A percentile compares a stretch with the other conserved stretches of the same genome.
phyloP scores from a whole-genome alignment of 1,140 invertebrate species.

The Hetaerina americana region DNA sequence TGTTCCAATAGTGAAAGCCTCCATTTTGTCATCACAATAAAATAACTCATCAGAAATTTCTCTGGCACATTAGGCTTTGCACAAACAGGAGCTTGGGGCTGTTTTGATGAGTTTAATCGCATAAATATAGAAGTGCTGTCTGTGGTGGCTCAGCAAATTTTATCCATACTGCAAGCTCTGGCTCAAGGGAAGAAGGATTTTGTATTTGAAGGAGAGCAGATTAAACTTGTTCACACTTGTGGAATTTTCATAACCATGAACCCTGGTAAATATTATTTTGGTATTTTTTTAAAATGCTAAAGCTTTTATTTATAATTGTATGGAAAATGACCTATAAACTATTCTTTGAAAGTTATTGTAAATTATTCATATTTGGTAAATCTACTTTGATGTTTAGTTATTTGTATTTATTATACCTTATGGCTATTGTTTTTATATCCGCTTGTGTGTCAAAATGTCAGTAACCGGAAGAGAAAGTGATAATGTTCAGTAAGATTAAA shows the following conservation, averaged over 20 bases:
- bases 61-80: slow-evolving; percentile 38
- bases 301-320: too few relatives aligned
- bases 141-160: slow-evolving; percentile 72
- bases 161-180: slow-evolving; percentile 56
- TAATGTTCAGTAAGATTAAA: not conserved
- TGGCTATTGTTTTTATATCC: too few relatives aligned
- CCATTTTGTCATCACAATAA: not conserved
- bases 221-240: slow-evolving; percentile 57
- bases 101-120: slow-evolving; percentile 83
- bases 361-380: too few relatives aligned
- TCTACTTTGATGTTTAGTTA: too few relatives aligned
- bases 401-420: too few relatives aligned
- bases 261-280: slow-evolving; percentile 44
- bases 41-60: not conserved
- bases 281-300: slow-evolving; percentile 23
- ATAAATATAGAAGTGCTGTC: slow-evolving; percentile 84
- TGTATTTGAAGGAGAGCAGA: slow-evolving; percentile 64
- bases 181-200: slow-evolving; percentile 49
- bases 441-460: too few relatives aligned
- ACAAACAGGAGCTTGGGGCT: slow-evolving; percentile 71
- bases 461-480: not conserved
- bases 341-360: too few relatives aligned
- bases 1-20: not conserved
- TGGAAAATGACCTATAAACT: too few relatives aligned
- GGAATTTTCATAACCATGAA: slow-evolving; percentile 90